Base-by-base conservation (phyloP, 2,113 vertebrate genomes). In the Antennarius striatus region DNA sequence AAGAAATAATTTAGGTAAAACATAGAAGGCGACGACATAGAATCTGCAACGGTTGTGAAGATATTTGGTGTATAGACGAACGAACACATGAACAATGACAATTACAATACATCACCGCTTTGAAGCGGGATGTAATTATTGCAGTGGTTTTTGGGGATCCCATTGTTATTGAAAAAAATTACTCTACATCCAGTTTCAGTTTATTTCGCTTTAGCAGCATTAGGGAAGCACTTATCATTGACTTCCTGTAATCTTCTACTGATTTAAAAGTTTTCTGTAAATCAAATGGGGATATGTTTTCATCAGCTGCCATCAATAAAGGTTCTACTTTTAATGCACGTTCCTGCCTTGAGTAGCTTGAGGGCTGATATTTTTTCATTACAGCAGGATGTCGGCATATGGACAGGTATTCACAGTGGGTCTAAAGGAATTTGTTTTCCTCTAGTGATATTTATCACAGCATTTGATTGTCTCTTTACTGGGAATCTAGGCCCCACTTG, bases 281-380 rank as follows among this genome's bases (percentile, higher is more conserved):
- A 87, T 89, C 17, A 87, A 87, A 75, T 73, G 48, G 78, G 83
- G 85, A 83, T 89, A 86, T 30, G 50, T 78, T 87, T 85, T 90
- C 68, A 81, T 89, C 46, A 81, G 54, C 56, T 9, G 4, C 68
- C 55, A 36, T 75, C 53, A 47, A 53, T 42, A 45, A 40, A 15
- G 29, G n/a, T 70, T 82, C 10, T 61, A 17, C n/a, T 6, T 56
- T 30, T 59, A 47, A 73, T 32, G 30, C 39, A 40, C 53, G 22
- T 63, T 5, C 74, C 6, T 64, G 46, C 63, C 22, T 65, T 66
- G 28, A 76, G 50, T 56, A 39, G 71, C 75, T 79, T 56, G 22
- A 50, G 76, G 78, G 64, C 53, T 48, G 56, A 58, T 54, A 3
- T 49, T 45, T 76, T 81, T 81, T 80, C 60, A 81, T 81, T 73